A percentile compares a stretch with the other conserved stretches of the same genome.
Evolutionary conservation across 1,140 invertebrate genomes (phyloP).

Genomic region (Phymastichus coffea): DNA sequence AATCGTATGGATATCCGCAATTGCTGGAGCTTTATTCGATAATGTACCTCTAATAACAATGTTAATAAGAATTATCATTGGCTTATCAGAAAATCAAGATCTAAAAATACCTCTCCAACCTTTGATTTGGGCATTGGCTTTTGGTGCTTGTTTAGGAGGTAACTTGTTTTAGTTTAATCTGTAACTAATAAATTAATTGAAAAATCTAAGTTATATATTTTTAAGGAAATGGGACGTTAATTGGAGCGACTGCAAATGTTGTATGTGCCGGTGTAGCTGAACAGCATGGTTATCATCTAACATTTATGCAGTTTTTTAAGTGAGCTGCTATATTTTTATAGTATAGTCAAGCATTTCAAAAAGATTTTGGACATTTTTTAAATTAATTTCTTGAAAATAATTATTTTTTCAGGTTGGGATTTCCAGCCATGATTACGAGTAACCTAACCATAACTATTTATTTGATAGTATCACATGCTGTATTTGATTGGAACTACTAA

Average conservation of each 20-base stretch:
- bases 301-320: conserved; percentile 79
- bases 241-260: conserved; percentile 82
- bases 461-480: conserved; percentile 69
- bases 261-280: conserved; percentile 83
- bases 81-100: conserved; percentile 64
- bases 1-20: conserved; percentile 76
- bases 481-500: conserved; percentile 64
- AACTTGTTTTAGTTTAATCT: no score
- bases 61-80: conserved; percentile 76
- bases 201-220: conserved; percentile 27
- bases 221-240: conserved; percentile 78
- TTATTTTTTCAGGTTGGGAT: conserved; percentile 69
- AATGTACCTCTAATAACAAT: conserved; percentile 85
- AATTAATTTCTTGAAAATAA: conserved; percentile 14
- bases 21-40: conserved; percentile 80
- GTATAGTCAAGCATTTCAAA: not conserved
- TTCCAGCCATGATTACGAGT: conserved; percentile 75
- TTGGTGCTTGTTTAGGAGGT: conserved; percentile 84
- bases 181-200: not conserved
- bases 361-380: not conserved
- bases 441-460: conserved; percentile 67
- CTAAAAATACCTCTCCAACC: conserved; percentile 70
- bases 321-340: conserved; percentile 40
- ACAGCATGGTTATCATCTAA: conserved; percentile 79
- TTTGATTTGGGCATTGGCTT: conserved; percentile 75